Base-by-base conservation (phyloP, 2,113 vertebrate species). In the Psittacula cyanocephala region DNA sequence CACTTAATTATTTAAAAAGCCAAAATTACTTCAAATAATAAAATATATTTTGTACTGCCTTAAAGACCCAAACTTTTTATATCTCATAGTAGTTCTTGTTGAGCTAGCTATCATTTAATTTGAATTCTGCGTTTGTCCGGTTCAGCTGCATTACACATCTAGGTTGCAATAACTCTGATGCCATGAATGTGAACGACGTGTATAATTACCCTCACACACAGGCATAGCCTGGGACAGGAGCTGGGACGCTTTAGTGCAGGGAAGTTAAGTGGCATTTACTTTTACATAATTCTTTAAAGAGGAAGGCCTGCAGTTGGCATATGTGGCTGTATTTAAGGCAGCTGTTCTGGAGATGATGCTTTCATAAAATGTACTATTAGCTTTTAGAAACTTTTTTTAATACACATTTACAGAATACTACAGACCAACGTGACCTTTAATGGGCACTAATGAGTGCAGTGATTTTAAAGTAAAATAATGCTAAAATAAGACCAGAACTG, bases 1-100 rank as follows among this genome's bases (percentile, higher is more conserved):
- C 94, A 97, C 96, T 96, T 95, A 96, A 95, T 88, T 81, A 86
- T 78, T 94, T n/a, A 63, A 84, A 83, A 81, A 59, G 10, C 19
- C 8, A 93, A 96, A 94, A 53, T 81, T 80, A 96, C 95, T 96
- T 98, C 93, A 96, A 59, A 96, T 97, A 97, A 95, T 69, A 82
- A 93, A 85, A 70, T 95, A 93, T 93, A 92, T 98, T 98, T 98
- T 97, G 91, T 97, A 97, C 97, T 97, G 97, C 98, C 97, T 98
- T 97, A 97, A 97, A 97, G 97, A 98, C 96, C 95, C 97, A 97
- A 97, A 97, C 91, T 89, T 97, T 97, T 97, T 96, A 71, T 95
- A 97, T 97, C 93, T 96, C 88, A 59, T 87, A 44, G 65, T 93
- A 86, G 91, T 93, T 93, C 96, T 92, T 95, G 78, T 80, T 93